A percentile compares a stretch with the other conserved stretches of the same genome.
These are phyloP conservation scores for Acrobasis consociella DNA, from an alignment of 2,888 invertebrate genomes.

Conservation along the genomic window DNA sequence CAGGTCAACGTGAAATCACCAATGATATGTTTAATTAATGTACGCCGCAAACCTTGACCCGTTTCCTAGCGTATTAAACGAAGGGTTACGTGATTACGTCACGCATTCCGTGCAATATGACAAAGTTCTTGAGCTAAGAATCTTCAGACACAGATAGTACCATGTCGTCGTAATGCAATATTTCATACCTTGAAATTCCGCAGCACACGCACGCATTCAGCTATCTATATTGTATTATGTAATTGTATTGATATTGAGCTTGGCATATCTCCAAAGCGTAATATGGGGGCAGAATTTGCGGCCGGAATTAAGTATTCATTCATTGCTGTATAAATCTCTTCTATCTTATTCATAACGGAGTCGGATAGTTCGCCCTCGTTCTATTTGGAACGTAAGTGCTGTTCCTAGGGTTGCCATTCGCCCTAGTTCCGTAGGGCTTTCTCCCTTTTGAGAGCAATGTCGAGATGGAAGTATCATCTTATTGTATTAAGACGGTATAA, in stretches of 20 bases:
- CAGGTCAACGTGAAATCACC: constrained; percentile 4
- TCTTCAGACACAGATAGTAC: constrained; percentile 1
- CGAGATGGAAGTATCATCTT: background rate
- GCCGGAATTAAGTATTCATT: constrained; percentile 69
- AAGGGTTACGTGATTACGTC: constrained; percentile 1
- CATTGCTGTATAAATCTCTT: constrained; percentile 65
- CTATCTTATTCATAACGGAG: constrained; percentile 60
- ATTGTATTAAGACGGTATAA: background rate
- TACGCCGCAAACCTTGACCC: constrained; percentile 6
- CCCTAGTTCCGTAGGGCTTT: constrained; percentile 26
- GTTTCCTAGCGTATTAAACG: constrained; percentile 5
- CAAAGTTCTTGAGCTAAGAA: constrained; percentile 4
- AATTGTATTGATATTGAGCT: constrained; percentile 64
- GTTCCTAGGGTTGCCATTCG: constrained; percentile 30
- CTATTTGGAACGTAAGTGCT: constrained; percentile 39
- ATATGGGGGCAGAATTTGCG: constrained; percentile 61
- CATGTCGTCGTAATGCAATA: constrained; percentile 10
- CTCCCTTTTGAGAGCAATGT: constrained; percentile 23
- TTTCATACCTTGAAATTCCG: constrained; percentile 23
- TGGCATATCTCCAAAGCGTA: constrained; percentile 63
- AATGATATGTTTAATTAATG: constrained; percentile 17
- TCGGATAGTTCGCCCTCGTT: constrained; percentile 43
- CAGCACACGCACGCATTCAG: constrained; percentile 9
- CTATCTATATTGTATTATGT: constrained; percentile 42
- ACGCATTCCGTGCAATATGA: constrained; percentile 13